phyloP scores from a whole-genome alignment of 2,797 vertebrate genomes.

The Acestrorhynchus altus region DNA sequence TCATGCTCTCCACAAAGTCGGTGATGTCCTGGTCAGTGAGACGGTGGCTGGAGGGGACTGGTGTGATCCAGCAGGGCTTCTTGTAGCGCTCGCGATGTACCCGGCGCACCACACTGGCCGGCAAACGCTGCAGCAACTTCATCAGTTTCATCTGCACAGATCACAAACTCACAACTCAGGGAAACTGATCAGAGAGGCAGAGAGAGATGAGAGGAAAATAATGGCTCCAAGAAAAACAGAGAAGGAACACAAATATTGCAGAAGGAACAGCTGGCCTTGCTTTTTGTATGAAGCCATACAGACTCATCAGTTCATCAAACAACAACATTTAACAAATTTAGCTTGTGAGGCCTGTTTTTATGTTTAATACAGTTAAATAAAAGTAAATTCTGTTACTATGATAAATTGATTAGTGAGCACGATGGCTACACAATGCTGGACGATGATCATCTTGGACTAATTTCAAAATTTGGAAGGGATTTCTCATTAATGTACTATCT shows the following conservation, averaged over 20 bases:
- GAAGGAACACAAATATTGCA: neutral
- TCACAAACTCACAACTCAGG: slow-evolving; percentile 28
- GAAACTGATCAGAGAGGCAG: slow-evolving; percentile 4
- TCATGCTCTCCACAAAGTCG: slow-evolving; percentile 92
- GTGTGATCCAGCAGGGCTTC: slow-evolving; percentile 87
- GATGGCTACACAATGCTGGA: too few relatives aligned
- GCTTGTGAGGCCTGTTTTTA: too few relatives aligned
- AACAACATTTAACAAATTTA: neutral
- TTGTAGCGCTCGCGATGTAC: slow-evolving; percentile 92
- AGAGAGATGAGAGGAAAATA: neutral
- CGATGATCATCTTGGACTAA: neutral
- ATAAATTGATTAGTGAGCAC: neutral
- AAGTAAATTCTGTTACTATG: too few relatives aligned
- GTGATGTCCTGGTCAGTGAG: slow-evolving; percentile 91
- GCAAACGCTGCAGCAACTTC: slow-evolving; percentile 93
- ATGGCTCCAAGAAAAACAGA: neutral
- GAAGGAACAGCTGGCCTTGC: neutral
- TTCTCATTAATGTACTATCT: neutral
- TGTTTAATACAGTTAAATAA: neutral
- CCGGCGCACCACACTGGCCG: slow-evolving; percentile 89
- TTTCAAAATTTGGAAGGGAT: neutral
- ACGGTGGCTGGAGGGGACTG: slow-evolving; percentile 87
- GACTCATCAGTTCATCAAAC: neutral
- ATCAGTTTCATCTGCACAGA: slow-evolving; percentile 88
- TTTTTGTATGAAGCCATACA: neutral